Conservation (phyloP, 2,888 invertebrate genomes). For the Synergus laeviventris region DNA sequence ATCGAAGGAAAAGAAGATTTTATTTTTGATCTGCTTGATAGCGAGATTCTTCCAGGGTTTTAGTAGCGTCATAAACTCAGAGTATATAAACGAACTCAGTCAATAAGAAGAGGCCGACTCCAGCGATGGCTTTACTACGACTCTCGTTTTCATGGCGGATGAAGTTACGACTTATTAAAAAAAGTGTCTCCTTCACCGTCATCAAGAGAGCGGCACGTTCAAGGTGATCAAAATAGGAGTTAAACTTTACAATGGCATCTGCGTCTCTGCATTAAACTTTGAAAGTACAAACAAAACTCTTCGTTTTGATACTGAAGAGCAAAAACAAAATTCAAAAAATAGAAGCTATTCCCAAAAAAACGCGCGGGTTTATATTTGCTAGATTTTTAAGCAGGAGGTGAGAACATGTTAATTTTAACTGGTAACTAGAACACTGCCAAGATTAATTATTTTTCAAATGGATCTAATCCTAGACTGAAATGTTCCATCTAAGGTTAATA, state of each 20-base stretch:
- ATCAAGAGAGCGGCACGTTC: slow-evolving; percentile 43
- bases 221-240: slow-evolving; percentile 51
- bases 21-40: slow-evolving; percentile 61
- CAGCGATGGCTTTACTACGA: slow-evolving; percentile 56
- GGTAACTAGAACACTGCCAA: background rate
- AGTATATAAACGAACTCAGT: slow-evolving; percentile 74
- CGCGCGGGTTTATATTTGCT: too few species aligned
- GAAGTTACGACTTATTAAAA: slow-evolving; percentile 70
- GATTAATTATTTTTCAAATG: background rate
- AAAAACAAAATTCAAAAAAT: background rate
- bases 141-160: slow-evolving; percentile 68
- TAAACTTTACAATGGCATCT: slow-evolving; percentile 40
- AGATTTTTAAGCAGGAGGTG: too few species aligned
- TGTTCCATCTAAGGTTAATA: background rate
- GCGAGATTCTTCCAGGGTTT: slow-evolving; percentile 46
- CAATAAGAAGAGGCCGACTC: slow-evolving; percentile 65
- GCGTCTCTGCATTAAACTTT: slow-evolving; percentile 12
- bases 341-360: too few species aligned
- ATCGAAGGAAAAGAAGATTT: slow-evolving; percentile 52
- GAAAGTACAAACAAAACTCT: slow-evolving; percentile 28
- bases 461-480: background rate
- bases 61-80: slow-evolving; percentile 71
- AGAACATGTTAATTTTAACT: background rate
- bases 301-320: slow-evolving; percentile 39
- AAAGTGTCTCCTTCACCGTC: slow-evolving; percentile 55